phyloP scores from a whole-genome alignment of 2,113 vertebrate genomes.

The Gulo gulo region DNA sequence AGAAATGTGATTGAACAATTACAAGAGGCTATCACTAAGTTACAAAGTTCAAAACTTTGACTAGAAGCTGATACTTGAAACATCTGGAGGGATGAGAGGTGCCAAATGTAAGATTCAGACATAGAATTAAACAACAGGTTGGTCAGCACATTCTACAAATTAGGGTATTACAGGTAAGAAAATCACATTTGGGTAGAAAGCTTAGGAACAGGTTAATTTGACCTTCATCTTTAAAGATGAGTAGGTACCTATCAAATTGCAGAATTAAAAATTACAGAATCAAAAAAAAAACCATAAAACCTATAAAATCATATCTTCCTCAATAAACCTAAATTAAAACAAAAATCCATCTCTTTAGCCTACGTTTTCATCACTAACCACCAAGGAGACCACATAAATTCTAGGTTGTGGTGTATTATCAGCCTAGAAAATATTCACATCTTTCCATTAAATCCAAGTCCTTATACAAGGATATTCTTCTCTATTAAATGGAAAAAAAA shows the following conservation, averaged over 20 bases:
- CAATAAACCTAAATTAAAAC: neutral
- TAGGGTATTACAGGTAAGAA: neutral
- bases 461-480: slow-evolving; percentile 43
- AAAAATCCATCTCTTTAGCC: neutral
- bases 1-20: neutral
- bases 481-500: slow-evolving; percentile 54
- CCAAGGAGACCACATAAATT: neutral
- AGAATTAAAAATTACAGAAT: neutral
- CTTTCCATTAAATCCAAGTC: neutral
- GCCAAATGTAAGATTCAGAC: neutral
- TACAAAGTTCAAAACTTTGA: neutral
- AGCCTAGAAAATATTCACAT: slow-evolving; percentile 41
- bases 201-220: neutral
- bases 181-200: neutral
- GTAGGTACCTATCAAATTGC: neutral
- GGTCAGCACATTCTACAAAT: neutral
- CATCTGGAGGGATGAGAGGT: neutral
- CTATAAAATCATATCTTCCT: neutral
- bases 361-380: slow-evolving; percentile 1
- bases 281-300: neutral
- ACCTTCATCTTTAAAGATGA: neutral
- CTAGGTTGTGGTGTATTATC: neutral
- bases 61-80: neutral
- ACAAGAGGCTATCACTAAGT: neutral
- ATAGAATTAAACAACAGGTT: neutral